Percentiles rank a stretch among this genome's conserved stretches.
phyloP scores from a whole-genome alignment of 2,113 vertebrate genomes.

The Nothoprocta pentlandii region DNA sequence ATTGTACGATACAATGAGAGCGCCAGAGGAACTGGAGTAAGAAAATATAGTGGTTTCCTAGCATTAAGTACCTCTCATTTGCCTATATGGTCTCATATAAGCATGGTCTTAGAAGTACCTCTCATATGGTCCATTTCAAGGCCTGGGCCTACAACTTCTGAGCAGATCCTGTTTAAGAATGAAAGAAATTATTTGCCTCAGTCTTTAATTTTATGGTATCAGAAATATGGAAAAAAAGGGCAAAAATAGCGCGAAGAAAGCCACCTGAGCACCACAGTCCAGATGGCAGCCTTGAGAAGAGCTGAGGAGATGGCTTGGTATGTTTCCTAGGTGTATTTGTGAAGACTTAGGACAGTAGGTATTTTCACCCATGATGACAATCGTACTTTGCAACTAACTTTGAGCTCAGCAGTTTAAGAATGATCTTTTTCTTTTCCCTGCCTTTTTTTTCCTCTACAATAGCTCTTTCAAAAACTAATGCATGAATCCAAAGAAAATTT shows the following conservation, averaged over 20 bases:
- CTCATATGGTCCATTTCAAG: neutral
- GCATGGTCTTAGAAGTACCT: neutral
- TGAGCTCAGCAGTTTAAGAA: neutral
- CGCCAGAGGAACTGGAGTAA: neutral
- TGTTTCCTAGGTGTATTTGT: neutral
- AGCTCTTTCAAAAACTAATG: neutral
- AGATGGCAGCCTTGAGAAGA: neutral
- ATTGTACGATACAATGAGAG: neutral
- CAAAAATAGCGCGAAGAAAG: neutral
- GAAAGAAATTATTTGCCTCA: neutral
- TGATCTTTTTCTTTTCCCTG: too few relatives aligned
- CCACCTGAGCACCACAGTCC: fast-evolving
- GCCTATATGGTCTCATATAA: too few relatives aligned
- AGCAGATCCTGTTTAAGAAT: neutral
- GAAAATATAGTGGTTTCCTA: neutral
- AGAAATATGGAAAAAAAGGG: neutral
- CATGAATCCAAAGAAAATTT: neutral
- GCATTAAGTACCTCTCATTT: neutral
- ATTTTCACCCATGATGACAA: neutral
- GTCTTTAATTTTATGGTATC: neutral
- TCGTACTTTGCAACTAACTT: neutral
- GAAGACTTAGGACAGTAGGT: neutral
- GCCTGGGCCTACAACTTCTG: neutral
- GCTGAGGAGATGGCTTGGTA: neutral
- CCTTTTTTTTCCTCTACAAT: neutral